A percentile compares a stretch with the other conserved stretches of the same genome.
These are phyloP conservation scores for Pelusios castaneus DNA, from an alignment of 2,113 vertebrate species.

Conservation along the genomic window DNA sequence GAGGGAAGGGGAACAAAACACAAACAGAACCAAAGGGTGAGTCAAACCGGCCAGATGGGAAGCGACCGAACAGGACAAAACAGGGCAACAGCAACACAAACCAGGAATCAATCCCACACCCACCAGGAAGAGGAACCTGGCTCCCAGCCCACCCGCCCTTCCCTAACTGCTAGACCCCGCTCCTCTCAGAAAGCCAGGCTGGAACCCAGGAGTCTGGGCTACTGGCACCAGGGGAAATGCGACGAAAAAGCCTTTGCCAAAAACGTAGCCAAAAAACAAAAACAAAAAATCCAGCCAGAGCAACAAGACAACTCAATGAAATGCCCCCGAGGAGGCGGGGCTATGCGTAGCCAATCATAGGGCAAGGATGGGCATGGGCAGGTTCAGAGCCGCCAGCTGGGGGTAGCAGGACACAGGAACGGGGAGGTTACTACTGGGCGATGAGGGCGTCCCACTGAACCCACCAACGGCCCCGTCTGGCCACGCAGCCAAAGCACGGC, in stretches of 20 bases:
- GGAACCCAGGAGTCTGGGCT: background rate
- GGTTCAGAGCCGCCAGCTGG: constrained; percentile 72
- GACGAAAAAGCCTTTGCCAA: background rate
- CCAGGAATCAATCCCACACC: background rate
- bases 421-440: background rate
- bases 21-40: constrained; percentile 41
- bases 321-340: background rate
- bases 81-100: background rate
- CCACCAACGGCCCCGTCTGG: background rate
- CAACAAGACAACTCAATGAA: background rate
- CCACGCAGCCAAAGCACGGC: background rate
- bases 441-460: background rate
- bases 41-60: background rate
- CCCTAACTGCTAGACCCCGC: no score
- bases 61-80: background rate
- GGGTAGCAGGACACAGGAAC: constrained; percentile 58
- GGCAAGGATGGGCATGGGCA: background rate
- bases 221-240: background rate
- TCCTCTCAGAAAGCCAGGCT: no score
- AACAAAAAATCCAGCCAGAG: background rate
- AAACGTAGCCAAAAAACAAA: no score
- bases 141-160: background rate
- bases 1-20: constrained; percentile 59
- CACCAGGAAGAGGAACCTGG: background rate
- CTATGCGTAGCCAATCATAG: background rate